Evolutionary conservation across 2,888 invertebrate species (phyloP).

Genomic region (Latheticus oryzae): DNA sequence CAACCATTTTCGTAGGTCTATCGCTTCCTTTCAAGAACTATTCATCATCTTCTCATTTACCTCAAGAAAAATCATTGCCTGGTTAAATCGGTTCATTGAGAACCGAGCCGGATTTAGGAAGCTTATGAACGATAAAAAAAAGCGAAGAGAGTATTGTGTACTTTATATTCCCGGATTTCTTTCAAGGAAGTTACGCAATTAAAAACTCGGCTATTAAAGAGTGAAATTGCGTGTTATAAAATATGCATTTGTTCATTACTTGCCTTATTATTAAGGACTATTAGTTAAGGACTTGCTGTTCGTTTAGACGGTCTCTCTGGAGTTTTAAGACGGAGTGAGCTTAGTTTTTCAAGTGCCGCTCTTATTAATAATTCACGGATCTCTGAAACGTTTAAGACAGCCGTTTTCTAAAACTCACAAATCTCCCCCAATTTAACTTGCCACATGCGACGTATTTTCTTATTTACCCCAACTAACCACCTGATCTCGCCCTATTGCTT

Average conservation of each 20-base stretch:
- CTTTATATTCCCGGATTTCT: slow-evolving; percentile 8
- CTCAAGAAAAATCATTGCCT: not conserved
- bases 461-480: slow-evolving; percentile 29
- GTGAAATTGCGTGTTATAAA: slow-evolving; percentile 46
- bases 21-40: not conserved
- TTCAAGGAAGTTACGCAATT: slow-evolving; percentile 42
- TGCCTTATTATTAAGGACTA: slow-evolving; percentile 47
- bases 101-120: slow-evolving; percentile 5
- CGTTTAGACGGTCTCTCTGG: slow-evolving; percentile 45
- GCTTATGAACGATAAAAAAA: slow-evolving; percentile 14
- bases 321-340: slow-evolving; percentile 43
- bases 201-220: slow-evolving; percentile 35
- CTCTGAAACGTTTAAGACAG: slow-evolving; percentile 55
- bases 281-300: slow-evolving; percentile 45
- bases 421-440: slow-evolving; percentile 47
- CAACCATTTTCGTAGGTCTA: slow-evolving; percentile 21
- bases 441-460: slow-evolving; percentile 40
- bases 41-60: too few relatives aligned
- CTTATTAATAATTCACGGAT: slow-evolving; percentile 56
- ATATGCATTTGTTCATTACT: slow-evolving; percentile 48
- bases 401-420: slow-evolving; percentile 53
- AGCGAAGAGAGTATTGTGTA: slow-evolving; percentile 10
- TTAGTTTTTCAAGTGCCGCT: slow-evolving; percentile 52
- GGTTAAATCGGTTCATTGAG: not conserved
- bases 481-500: slow-evolving; percentile 20